Conservation (phyloP, 1,140 invertebrate species). For the Drosophila pseudoananassae region DNA sequence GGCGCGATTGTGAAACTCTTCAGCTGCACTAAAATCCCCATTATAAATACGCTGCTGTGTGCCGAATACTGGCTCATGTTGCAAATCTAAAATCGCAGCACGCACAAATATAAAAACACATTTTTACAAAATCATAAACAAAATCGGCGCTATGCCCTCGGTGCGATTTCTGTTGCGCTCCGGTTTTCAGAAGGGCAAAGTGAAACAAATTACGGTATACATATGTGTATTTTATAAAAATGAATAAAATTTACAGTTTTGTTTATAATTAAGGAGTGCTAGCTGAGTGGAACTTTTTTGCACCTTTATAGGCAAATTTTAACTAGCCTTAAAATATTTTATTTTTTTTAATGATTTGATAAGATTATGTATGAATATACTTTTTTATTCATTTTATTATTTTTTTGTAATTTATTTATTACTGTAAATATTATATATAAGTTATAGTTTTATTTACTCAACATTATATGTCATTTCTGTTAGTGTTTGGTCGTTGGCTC, state of each 20-base stretch:
- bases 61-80: constrained; percentile 13
- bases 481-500: neutral
- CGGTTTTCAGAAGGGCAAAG: constrained; percentile 57
- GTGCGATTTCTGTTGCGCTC: constrained; percentile 69
- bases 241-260: neutral
- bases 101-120: constrained; percentile 30
- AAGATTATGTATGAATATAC: too few relatives aligned
- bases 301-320: neutral
- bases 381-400: too few relatives aligned
- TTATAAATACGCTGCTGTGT: constrained; percentile 16
- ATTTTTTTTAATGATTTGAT: neutral
- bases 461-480: neutral
- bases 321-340: neutral
- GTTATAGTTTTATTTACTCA: neutral
- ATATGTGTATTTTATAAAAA: neutral
- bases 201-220: constrained; percentile 60
- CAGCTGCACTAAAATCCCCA: constrained; percentile 40
- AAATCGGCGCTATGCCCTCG: constrained; percentile 53
- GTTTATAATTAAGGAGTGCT: constrained; percentile 16
- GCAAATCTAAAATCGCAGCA: constrained; percentile 36
- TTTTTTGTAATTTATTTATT: neutral
- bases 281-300: neutral
- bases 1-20: constrained; percentile 58
- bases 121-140: constrained; percentile 22
- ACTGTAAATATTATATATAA: neutral